These are phyloP conservation scores for Hippoglossus hippoglossus DNA, from an alignment of 2,797 vertebrate species.

Conservation along the genomic window DNA sequence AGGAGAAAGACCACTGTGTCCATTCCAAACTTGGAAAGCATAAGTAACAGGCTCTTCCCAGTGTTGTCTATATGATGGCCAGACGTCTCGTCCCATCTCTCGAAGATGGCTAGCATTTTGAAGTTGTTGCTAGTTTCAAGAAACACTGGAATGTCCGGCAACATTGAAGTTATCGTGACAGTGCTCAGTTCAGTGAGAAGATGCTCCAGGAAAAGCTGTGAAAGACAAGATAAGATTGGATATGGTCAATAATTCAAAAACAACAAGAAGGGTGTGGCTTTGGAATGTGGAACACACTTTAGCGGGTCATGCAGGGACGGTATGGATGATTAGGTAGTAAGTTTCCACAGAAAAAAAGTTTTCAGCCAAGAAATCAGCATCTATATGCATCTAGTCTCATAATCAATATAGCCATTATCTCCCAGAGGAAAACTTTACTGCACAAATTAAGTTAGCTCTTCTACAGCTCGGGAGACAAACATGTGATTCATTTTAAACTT, in stretches of 20 bases:
- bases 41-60: conserved; percentile 55
- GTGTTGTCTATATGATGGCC: conserved; percentile 46
- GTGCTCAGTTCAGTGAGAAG: background rate
- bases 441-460: no score
- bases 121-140: background rate
- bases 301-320: background rate
- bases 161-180: background rate
- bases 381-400: background rate
- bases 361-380: no score
- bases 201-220: conserved; percentile 31
- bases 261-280: background rate
- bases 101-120: conserved; percentile 74
- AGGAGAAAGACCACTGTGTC: conserved; percentile 52
- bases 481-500: no score
- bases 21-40: conserved; percentile 74
- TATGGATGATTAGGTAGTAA: background rate
- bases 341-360: no score
- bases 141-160: rapidly evolving
- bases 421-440: no score
- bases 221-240: conserved; percentile 12
- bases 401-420: background rate
- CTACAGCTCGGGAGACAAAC: no score
- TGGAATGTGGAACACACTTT: background rate
- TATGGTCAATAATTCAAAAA: background rate
- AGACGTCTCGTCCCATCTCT: conserved; percentile 16